Evolutionary conservation across 2,888 invertebrate genomes (phyloP), one percentile per base, ranked within the genome.

Genomic region (Stegophylla sp.): DNA sequence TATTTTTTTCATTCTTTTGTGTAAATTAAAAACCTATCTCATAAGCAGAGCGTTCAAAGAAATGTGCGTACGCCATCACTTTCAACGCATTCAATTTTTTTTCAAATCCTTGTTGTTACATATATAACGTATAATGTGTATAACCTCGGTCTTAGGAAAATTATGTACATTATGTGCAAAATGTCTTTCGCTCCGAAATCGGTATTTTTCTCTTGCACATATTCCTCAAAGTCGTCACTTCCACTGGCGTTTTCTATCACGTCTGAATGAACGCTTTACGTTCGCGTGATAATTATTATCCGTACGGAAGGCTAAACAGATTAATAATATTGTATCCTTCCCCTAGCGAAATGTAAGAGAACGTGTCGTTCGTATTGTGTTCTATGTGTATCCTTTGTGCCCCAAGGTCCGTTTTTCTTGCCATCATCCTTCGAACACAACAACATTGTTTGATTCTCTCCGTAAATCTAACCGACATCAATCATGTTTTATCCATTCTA

Each of bases 281-380:
- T 23, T 20, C 20, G 10, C 20, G 10, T 20, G 12, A 23, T 56
- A 23, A 56, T 23, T 5, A 53, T 53, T 56, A 56, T 56, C 56
- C 23, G 1, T 56, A 23, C 56, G 56, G 23, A 56, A 56, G 23
- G 56, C 56, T 20, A 12, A 23, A 56, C 56, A 56, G 56, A 56
- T 56, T 20, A 56, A 23, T 56, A 56, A 56, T 51, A 17, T 56
- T 56, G 56, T 56, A 56, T 56, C 20, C 56, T 56, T 56, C 56
- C 56, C 56, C 20, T 56, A 56, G 56, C 20, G 1, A n/a, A n/a
- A 7, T 20, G 34, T 7, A 7, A 7, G n/a, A 51, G 4, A 9
- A 15, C 17, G 53, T n/a, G 53, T 53, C n/a, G 45, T 45, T 45
- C 45, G 23, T 9, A 56, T 56, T 56, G 56, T 23, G 23, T 56